Percentiles rank a stretch among this genome's conserved stretches.
Conservation (phyloP, 2,113 vertebrate species). For the Paraplagusia blochii region DNA sequence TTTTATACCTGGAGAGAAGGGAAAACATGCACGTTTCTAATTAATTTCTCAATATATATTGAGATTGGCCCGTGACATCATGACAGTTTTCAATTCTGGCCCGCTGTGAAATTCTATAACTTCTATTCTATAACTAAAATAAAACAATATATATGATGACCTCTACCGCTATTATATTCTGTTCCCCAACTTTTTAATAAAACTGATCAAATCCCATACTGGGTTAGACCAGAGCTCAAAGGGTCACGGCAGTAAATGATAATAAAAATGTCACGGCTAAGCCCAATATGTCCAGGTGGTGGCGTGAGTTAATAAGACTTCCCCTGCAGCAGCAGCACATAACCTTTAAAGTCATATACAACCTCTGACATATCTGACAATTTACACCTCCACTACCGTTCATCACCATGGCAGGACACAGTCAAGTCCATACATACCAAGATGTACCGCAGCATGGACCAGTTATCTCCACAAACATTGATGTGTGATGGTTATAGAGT, state of each 20-base stretch:
- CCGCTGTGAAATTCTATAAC: too few relatives aligned
- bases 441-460: too few relatives aligned
- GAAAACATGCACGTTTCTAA: too few relatives aligned
- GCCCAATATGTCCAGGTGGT: conserved; percentile 37
- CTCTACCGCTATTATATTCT: conserved; percentile 45
- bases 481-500: conserved; percentile 16
- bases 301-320: conserved; percentile 41
- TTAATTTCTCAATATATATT: too few relatives aligned
- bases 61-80: too few relatives aligned
- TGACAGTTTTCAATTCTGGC: too few relatives aligned
- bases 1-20: too few relatives aligned
- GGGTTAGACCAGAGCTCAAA: conserved; percentile 47
- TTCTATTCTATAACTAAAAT: too few relatives aligned
- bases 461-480: conserved; percentile 7
- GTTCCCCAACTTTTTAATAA: conserved; percentile 48
- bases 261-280: conserved; percentile 49
- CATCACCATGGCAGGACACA: conserved; percentile 22
- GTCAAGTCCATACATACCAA: too few relatives aligned
- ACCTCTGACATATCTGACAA: conserved; percentile 31
- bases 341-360: conserved; percentile 27
- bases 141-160: conserved; percentile 8
- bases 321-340: conserved; percentile 18
- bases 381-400: conserved; percentile 20
- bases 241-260: conserved; percentile 57
- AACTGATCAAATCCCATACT: conserved; percentile 49